Base-by-base conservation (phyloP, 2,113 vertebrate species). In the Hucho hucho region DNA sequence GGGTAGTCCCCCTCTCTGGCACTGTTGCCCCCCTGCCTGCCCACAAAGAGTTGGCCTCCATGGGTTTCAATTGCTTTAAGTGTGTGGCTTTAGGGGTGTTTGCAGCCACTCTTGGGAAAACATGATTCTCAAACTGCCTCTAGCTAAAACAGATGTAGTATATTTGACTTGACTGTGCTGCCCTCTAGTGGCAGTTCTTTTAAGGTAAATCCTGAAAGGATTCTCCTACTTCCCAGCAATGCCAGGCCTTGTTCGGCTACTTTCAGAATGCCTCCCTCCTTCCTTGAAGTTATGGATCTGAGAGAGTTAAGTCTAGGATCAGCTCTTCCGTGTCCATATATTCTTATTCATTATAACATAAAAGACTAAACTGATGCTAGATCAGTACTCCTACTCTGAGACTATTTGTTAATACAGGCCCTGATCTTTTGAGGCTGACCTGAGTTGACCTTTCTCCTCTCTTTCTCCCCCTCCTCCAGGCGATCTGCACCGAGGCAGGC, bases 401-500 rank as follows among this genome's bases (percentile, higher is more conserved):
- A 43, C 37, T 12, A 43, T 43, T 43, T 43, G 37, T 43, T 9
- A 43, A 43, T 43, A 43, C 49, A 53, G 49, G 12, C 49, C 16
- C 13, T 16, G 16, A 53, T 53, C 14, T 18, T 53, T 53, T 16
- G 49, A 14, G 16, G 49, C 49, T 53, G 16, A 53, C 49, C 16
- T 63, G 22, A 22, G 3, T 63, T n/a, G 3, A 22, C 24, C 59
- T 24, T 25, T 63, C 59, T 12, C n/a, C 47, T 64, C 59, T 49
- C 24, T 22, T 24, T 63, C 46, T 28, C 20, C 29, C 69, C 59
- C 47, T 81, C 47, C 69, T 79, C 4, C 88, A 99, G 98, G 97
- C 97, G 1, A 99, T 99, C 91, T 99, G 98, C 76, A 99, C 97
- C 67, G 98, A 99, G 87, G 98, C 96, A 14, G 98, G 98, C 26